A percentile compares a stretch with the other conserved stretches of the same genome.
These are phyloP conservation scores for Acrossocheilus fasciatus DNA, from an alignment of 2,797 vertebrate species.

Conservation along the genomic window DNA sequence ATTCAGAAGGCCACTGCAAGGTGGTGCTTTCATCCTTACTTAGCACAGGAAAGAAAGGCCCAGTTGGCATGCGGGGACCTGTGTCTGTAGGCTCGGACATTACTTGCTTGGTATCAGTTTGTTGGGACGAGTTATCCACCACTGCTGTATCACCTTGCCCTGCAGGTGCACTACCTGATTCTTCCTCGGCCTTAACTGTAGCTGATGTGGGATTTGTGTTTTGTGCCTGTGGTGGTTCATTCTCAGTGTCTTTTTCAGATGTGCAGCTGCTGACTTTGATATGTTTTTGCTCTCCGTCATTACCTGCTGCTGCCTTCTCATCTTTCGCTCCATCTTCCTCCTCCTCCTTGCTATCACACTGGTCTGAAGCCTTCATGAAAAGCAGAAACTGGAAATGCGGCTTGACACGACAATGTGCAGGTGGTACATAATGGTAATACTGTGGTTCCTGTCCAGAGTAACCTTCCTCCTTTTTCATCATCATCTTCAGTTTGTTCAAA, in stretches of 20 bases:
- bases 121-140: conserved; percentile 49
- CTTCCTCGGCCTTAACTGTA: conserved; percentile 71
- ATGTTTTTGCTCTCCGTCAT: conserved; percentile 60
- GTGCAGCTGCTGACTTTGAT: conserved; percentile 58
- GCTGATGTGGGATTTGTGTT: conserved; percentile 69
- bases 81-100: conserved; percentile 68
- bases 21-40: conserved; percentile 97
- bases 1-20: conserved; percentile 97
- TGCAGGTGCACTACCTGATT: conserved; percentile 38
- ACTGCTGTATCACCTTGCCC: conserved; percentile 42
- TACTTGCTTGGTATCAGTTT: conserved; percentile 69
- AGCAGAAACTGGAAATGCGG: conserved; percentile 97
- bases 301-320: conserved; percentile 24
- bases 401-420: conserved; percentile 96
- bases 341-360: conserved; percentile 74
- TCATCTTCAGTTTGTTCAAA: conserved; percentile 94
- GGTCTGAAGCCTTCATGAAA: conserved; percentile 96
- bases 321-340: conserved; percentile 69
- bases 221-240: conserved; percentile 37
- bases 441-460: conserved; percentile 86
- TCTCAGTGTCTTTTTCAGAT: conserved; percentile 63
- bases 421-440: conserved; percentile 97
- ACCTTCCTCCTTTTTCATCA: conserved; percentile 95
- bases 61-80: conserved; percentile 87
- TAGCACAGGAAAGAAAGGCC: conserved; percentile 94